These are phyloP conservation scores for Ciconia maguari DNA, from an alignment of 2,113 vertebrate genomes.

Conservation along the genomic window DNA sequence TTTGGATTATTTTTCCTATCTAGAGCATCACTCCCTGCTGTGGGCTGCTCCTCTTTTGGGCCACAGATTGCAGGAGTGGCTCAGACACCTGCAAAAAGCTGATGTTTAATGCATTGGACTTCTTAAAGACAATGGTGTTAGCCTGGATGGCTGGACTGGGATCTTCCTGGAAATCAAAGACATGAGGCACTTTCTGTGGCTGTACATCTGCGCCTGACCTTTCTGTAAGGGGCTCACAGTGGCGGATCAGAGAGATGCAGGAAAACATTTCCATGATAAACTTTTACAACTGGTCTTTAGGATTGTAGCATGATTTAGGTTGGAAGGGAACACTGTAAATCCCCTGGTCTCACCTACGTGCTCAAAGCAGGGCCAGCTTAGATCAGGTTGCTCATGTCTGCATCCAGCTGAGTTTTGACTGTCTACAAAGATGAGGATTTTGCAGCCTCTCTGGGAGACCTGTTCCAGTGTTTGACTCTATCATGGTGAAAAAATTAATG, in stretches of 20 bases:
- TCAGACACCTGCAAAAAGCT: not conserved
- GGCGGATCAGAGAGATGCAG: not conserved
- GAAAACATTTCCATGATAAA: not conserved
- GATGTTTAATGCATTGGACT: not conserved
- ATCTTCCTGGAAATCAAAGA: not conserved
- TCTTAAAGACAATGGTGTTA: not conserved
- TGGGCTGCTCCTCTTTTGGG: not conserved
- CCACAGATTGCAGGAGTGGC: not conserved
- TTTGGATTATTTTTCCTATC: not conserved
- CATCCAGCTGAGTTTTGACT: not conserved
- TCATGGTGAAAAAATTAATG: not conserved
- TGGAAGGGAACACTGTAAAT: not conserved
- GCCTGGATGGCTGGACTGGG: not conserved
- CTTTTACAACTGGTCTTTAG: not conserved
- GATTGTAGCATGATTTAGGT: not conserved
- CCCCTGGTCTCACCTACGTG: rapidly evolving
- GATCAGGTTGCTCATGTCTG: not conserved
- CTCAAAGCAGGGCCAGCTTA: not conserved
- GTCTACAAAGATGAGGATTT: not conserved
- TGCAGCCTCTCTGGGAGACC: not conserved
- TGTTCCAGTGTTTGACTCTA: not conserved
- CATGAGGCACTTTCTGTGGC: not conserved
- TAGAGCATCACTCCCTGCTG: not conserved
- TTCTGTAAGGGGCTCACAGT: not conserved
- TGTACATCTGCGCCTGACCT: not conserved